Evolutionary conservation across 2,888 invertebrate genomes (phyloP), one percentile per base, ranked within the genome.

Genomic region (Lasius platythorax): DNA sequence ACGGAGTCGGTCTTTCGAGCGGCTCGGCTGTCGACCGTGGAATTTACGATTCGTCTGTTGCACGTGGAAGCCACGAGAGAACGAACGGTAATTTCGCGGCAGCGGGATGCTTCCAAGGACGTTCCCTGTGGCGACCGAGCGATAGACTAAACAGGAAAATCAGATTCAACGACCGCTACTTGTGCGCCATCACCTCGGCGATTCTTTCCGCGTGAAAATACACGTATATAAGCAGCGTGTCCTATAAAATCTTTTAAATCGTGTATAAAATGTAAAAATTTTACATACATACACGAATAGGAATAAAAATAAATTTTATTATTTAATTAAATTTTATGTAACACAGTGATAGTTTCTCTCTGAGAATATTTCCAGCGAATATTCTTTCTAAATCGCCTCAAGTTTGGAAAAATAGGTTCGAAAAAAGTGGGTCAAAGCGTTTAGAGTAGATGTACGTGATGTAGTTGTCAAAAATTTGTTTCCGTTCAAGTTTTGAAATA

Each of bases 21-120:
- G 40, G 50, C 40, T 53, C 67, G 40, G 56, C 63, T 64, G 76
- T 56, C 82, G 76, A 82, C 46, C 40, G 56, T 76, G 67, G 68
- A 75, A 78, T 78, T 83, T 66, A 82, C 82, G 82, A 82, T 74
- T 76, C 78, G 79, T 78, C 46, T 43, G 61, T 37, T 81, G 73
- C 72, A 73, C 73, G 61, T 81, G 61, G 61, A 70, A 70, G 61
- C 58, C 72, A n/a, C 18, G 46, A 43, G 61, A 43, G 72, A 78
- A 76, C 53, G 56, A 79, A 81, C 79, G 37, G 79, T 73, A 81
- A 81, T 81, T 73, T 73, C 46, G 61, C 73, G 61, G 37, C 79
- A 61, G 70, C 58, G 33, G 33, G 50, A 72, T 37, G 18, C 79
- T 61, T 8, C 12, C 79, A 73, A 81, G 73, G 61, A 79, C 61